These are phyloP conservation scores for Allophyes oxyacanthae DNA, from an alignment of 2,888 invertebrate genomes.

Conservation along the genomic window DNA sequence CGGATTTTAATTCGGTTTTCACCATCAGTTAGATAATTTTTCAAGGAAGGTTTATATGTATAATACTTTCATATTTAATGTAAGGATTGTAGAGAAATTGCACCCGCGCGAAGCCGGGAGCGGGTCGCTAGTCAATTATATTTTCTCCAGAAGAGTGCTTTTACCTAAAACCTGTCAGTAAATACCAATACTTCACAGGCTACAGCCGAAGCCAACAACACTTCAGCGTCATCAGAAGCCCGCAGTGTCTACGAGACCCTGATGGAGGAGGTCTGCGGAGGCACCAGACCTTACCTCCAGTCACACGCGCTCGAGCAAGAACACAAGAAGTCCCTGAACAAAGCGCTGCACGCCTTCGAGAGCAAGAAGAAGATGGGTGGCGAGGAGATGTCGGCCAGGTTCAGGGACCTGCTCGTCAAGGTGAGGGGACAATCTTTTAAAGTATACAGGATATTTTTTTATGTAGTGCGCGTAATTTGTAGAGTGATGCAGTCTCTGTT, in stretches of 20 bases:
- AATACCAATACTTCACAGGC: slow-evolving; percentile 89
- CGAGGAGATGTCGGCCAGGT: slow-evolving; percentile 95
- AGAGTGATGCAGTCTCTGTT: too few relatives aligned
- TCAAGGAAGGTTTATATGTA: too few relatives aligned
- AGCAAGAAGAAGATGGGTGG: slow-evolving; percentile 99
- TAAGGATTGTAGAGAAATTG: too few relatives aligned
- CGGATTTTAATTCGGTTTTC: too few relatives aligned
- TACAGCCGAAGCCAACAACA: slow-evolving; percentile 99
- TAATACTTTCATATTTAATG: too few relatives aligned
- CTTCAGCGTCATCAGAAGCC: slow-evolving; percentile 97
- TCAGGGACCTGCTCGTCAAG: slow-evolving; percentile 93
- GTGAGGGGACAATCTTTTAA: slow-evolving; percentile 74
- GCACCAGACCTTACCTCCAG: slow-evolving; percentile 96
- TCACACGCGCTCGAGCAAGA: slow-evolving; percentile 94
- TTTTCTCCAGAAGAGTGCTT: too few relatives aligned
- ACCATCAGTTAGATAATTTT: too few relatives aligned
- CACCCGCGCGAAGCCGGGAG: too few relatives aligned
- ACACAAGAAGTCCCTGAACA: slow-evolving; percentile 94
- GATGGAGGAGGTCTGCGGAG: slow-evolving; percentile 99
- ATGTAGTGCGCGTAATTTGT: too few relatives aligned
- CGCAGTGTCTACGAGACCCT: slow-evolving; percentile 95
- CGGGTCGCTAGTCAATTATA: too few relatives aligned
- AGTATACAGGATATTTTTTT: too few relatives aligned
- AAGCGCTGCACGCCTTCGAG: slow-evolving; percentile 92
- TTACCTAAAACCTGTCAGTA: too few relatives aligned